Conservation (phyloP, 2,797 vertebrate species). For the Cyclura pinguis region DNA sequence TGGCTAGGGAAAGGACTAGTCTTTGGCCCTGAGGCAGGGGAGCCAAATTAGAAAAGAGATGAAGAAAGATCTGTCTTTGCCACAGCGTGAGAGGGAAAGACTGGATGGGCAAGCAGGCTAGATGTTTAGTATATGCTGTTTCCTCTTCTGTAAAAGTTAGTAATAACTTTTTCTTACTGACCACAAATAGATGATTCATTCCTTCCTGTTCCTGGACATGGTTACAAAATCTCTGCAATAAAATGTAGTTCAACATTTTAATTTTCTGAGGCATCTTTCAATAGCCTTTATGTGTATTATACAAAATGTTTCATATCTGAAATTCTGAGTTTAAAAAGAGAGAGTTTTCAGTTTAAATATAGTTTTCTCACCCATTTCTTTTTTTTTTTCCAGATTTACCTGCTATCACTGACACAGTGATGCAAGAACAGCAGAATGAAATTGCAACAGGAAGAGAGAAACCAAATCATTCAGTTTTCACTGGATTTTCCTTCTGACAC, state of each 20-base stretch:
- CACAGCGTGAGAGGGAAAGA: neutral
- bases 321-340: neutral
- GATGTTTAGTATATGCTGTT: neutral
- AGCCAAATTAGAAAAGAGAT: neutral
- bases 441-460: neutral
- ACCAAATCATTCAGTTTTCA: neutral
- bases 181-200: neutral
- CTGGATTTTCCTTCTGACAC: neutral
- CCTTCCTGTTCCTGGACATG: too few species aligned
- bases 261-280: neutral
- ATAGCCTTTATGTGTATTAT: neutral
- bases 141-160: neutral
- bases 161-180: neutral
- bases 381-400: neutral
- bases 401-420: neutral
- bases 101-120: neutral
- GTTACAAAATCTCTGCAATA: neutral
- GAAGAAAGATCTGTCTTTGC: too few species aligned
- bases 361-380: neutral
- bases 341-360: neutral
- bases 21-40: neutral
- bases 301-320: neutral
- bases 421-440: neutral
- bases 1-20: neutral
- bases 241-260: neutral